Percentiles rank a stretch among this genome's conserved stretches.
phyloP scores from a whole-genome alignment of 2,113 vertebrate species.

The Promerops cafer region DNA sequence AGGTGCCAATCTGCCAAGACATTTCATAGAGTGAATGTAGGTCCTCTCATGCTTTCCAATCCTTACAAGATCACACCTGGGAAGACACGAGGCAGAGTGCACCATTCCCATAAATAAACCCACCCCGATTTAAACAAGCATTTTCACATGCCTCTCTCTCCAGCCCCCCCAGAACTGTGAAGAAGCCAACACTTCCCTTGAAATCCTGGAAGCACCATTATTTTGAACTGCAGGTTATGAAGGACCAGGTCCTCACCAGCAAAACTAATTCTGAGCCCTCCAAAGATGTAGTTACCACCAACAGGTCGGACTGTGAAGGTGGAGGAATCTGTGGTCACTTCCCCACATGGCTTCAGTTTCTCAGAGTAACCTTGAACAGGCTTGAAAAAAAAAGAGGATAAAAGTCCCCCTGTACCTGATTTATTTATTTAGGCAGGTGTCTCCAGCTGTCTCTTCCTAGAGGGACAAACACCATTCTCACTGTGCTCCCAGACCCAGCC shows the following conservation, averaged over 20 bases:
- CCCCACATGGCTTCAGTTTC: neutral
- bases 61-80: neutral
- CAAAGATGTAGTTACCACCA: neutral
- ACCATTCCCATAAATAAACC: neutral
- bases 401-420: neutral
- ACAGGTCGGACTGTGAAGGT: fast-evolving
- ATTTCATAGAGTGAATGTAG: neutral
- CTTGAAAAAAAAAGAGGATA: neutral
- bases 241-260: neutral
- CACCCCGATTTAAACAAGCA: neutral
- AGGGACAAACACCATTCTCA: neutral
- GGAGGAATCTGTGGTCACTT: neutral
- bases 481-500: neutral
- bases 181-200: neutral
- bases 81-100: neutral
- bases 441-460: neutral
- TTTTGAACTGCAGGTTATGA: neutral
- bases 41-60: neutral
- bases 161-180: neutral
- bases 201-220: neutral
- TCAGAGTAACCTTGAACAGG: neutral
- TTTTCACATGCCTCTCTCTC: neutral
- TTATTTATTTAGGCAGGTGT: neutral
- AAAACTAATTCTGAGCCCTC: neutral
- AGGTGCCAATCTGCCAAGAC: neutral